Conservation (phyloP, 2,797 vertebrate genomes). For the Enteromius afrohamiltoni region DNA sequence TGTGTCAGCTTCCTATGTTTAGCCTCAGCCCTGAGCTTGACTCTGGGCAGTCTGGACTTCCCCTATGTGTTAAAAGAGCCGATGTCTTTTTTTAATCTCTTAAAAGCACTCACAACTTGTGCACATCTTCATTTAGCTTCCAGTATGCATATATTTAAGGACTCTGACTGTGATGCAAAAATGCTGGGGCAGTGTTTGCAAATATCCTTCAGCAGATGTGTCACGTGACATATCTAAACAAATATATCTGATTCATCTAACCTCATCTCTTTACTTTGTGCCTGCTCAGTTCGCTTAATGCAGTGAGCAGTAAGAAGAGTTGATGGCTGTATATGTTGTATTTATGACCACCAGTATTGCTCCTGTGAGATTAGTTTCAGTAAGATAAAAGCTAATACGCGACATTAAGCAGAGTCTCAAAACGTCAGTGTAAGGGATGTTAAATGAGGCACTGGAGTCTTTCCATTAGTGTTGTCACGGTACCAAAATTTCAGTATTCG, state of each 20-base stretch:
- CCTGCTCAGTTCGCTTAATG: constrained; percentile 58
- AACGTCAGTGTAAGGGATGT: background rate
- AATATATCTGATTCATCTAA: constrained; percentile 40
- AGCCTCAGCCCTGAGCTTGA: constrained; percentile 26
- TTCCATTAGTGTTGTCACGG: too few species aligned
- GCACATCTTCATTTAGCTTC: background rate
- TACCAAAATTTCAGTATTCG: too few species aligned
- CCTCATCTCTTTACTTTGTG: constrained; percentile 53
- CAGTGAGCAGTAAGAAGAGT: constrained; percentile 45
- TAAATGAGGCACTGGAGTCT: background rate
- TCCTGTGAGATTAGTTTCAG: constrained; percentile 53
- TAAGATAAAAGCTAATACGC: constrained; percentile 60
- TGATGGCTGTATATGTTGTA: constrained; percentile 40
- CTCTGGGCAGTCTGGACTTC: constrained; percentile 33
- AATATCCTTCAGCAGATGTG: constrained; percentile 38
- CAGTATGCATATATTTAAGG: background rate
- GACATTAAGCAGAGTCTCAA: background rate
- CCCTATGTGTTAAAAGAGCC: constrained; percentile 13
- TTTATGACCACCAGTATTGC: constrained; percentile 23
- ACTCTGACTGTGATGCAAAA: constrained; percentile 24
- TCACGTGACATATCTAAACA: constrained; percentile 38
- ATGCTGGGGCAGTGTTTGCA: constrained; percentile 25
- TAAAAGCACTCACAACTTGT: background rate
- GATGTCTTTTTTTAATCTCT: constrained; percentile 15
- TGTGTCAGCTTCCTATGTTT: constrained; percentile 58